Evolutionary conservation across 2,113 vertebrate genomes (phyloP), one percentile per base, ranked within the genome.

Genomic region (Conger conger): DNA sequence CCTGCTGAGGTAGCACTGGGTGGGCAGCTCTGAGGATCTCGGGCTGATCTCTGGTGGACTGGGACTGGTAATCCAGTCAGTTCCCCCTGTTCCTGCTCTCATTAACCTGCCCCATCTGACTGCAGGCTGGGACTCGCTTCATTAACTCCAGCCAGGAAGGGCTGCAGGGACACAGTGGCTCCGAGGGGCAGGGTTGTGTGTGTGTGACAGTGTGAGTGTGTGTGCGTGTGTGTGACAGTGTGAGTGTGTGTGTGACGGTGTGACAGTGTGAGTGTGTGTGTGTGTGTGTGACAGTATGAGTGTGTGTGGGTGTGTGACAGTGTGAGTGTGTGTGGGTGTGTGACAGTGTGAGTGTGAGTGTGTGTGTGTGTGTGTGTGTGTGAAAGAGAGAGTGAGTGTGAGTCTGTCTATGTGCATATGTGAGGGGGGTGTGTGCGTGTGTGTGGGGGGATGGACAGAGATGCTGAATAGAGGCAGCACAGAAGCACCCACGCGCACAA

Each of bases 41-140:
- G 6, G 60, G 20, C 6, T n/a, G 60, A 68, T 68, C 38, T 27
- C 23, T 42, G 79, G 57, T 83, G 73, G 35, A 40, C 37, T 76
- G 82, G 73, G 35, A 40, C 37, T 76, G 82, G 82, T 76, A 73
- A 83, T 83, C 63, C 82, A 83, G 57, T 83, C 81, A 73, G 82
- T 18, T 17, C 82, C 27, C n/a, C 54, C 82, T 20, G 37, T 45
- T 54, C 82, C 82, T 37, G 63, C n/a, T 35, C 82, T 83, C 82
- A 73, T 83, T 83, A 83, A 30, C 45, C 82, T 30, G 60, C 60
- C 82, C 60, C 60, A 16, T 76, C 30, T 40, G 40, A 76, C 5
- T 45, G 38, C n/a, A 9, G 15, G 42, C 37, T 73, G 35, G 18
- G 33, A 35, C 54, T 82, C 35, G 38, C 35, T 23, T 33, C 60